These are phyloP conservation scores for Papilio xuthus DNA, from an alignment of 1,140 invertebrate genomes.

Conservation along the genomic window DNA sequence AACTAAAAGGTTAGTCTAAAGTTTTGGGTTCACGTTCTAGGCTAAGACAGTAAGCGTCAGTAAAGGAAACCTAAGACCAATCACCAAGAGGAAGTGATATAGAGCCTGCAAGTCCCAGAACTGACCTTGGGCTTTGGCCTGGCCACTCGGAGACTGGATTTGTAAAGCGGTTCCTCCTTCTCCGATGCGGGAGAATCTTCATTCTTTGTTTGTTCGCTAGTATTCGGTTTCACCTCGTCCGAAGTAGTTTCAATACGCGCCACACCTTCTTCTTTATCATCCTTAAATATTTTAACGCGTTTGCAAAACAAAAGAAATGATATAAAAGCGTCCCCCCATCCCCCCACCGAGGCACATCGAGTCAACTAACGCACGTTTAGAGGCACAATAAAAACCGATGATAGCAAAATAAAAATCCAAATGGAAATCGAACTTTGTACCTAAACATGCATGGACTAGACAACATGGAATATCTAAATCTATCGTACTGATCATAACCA, in stretches of 20 bases:
- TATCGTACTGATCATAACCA: neutral
- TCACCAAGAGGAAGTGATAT: conserved; percentile 27
- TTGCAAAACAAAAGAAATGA: conserved; percentile 73
- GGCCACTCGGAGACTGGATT: conserved; percentile 75
- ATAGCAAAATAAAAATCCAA: conserved; percentile 61
- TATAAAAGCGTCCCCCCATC: conserved; percentile 74
- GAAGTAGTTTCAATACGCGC: conserved; percentile 76
- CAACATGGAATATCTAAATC: neutral
- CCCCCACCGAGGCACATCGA: conserved; percentile 49
- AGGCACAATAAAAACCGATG: conserved; percentile 62
- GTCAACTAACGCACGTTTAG: conserved; percentile 45
- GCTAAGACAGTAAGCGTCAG: conserved; percentile 16
- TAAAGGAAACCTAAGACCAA: conserved; percentile 29
- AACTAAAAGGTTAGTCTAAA: neutral
- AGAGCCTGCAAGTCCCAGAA: conserved; percentile 46
- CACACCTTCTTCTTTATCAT: conserved; percentile 65
- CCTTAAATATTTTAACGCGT: conserved; percentile 71
- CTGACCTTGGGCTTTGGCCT: conserved; percentile 76
- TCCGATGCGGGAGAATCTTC: conserved; percentile 57
- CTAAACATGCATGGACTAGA: conserved; percentile 21
- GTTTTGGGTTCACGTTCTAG: neutral
- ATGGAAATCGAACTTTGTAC: conserved; percentile 46
- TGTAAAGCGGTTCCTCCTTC: conserved; percentile 78
- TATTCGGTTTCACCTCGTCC: conserved; percentile 72
- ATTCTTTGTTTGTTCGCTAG: conserved; percentile 52